Percentiles rank a stretch among this genome's conserved stretches.
Conservation (phyloP, 2,888 invertebrate genomes). For the Cephalotes varians region DNA sequence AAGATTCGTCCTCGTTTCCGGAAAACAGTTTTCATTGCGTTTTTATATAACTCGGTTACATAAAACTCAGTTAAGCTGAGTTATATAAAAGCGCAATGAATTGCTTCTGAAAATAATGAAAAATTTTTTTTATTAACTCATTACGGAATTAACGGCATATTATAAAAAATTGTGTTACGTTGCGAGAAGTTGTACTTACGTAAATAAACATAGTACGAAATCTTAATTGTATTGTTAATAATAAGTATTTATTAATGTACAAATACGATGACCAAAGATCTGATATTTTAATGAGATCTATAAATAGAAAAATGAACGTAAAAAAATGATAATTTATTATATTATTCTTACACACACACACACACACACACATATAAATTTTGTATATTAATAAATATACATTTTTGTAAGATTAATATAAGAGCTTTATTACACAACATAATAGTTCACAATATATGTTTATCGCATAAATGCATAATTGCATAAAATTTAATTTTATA, state of each 20-base stretch:
- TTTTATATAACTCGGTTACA: constrained; percentile 17
- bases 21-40: background rate
- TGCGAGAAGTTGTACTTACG: background rate
- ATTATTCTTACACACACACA: background rate
- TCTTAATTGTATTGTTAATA: background rate
- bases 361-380: background rate
- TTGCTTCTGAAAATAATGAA: constrained; percentile 1
- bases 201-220: background rate
- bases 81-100: constrained; percentile 25
- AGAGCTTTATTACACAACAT: background rate
- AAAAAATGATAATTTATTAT: background rate
- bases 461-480: background rate
- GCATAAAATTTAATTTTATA: background rate
- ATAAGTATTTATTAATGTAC: background rate
- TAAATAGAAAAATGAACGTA: background rate
- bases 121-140: background rate
- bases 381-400: background rate
- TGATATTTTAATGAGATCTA: background rate
- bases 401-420: background rate
- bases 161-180: background rate
- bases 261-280: background rate
- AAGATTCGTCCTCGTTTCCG: constrained; percentile 25
- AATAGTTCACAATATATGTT: background rate
- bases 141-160: constrained; percentile 5
- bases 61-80: constrained; percentile 12